phyloP scores from a whole-genome alignment of 2,888 invertebrate genomes.

The Zaprionus lineosus region DNA sequence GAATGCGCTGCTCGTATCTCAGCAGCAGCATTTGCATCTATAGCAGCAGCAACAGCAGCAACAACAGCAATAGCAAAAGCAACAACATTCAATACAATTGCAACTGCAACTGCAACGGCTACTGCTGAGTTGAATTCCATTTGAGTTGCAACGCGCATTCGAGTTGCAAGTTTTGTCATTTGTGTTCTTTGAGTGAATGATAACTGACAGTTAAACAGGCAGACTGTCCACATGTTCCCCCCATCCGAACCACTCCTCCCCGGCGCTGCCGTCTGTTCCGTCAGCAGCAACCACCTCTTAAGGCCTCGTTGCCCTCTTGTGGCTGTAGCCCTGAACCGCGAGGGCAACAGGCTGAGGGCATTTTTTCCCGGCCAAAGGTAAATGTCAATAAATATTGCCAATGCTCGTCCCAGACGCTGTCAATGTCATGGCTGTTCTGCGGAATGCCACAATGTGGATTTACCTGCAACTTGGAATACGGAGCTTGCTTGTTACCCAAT shows the following conservation, averaged over 20 bases:
- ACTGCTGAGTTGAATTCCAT: slow-evolving; percentile 39
- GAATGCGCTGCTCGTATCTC: slow-evolving; percentile 47
- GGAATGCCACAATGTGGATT: slow-evolving; percentile 21
- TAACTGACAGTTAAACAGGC: slow-evolving; percentile 77
- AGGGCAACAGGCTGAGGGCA: slow-evolving; percentile 50
- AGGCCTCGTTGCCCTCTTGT: too few relatives aligned
- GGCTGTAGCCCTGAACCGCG: slow-evolving; percentile 36
- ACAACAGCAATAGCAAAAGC: slow-evolving; percentile 29
- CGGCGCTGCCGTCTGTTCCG: slow-evolving; percentile 5
- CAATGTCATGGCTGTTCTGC: neutral
- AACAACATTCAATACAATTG: slow-evolving; percentile 30
- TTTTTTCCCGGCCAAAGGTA: slow-evolving; percentile 54
- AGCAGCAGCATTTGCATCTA: slow-evolving; percentile 56
- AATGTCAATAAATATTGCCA: slow-evolving; percentile 77
- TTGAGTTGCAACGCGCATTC: slow-evolving; percentile 37
- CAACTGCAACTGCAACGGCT: slow-evolving; percentile 20
- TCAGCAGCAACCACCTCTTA: slow-evolving; percentile 14
- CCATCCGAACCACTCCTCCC: neutral
- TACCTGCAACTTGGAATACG: slow-evolving; percentile 15
- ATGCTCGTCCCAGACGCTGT: slow-evolving; percentile 3
- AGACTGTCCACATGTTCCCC: slow-evolving; percentile 5
- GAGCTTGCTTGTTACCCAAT: slow-evolving; percentile 38
- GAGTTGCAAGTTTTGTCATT: slow-evolving; percentile 64
- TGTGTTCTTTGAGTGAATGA: slow-evolving; percentile 71
- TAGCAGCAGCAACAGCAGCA: slow-evolving; percentile 15